A percentile compares a stretch with the other conserved stretches of the same genome.
Conservation (phyloP, 2,888 invertebrate genomes). For the Epinotia brunnichana region DNA sequence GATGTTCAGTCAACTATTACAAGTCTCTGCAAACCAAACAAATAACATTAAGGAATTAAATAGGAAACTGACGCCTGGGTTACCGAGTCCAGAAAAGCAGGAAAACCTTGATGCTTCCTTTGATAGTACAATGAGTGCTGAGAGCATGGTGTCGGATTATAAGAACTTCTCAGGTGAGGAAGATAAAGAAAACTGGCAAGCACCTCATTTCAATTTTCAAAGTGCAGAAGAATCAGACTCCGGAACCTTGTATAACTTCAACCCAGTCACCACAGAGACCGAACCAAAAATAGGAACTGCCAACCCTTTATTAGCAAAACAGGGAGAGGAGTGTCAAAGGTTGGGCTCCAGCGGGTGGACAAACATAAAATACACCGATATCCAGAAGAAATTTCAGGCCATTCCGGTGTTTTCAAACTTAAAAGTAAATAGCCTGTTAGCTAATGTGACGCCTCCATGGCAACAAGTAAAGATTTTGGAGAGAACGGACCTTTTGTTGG, state of each 20-base stretch:
- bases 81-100: background rate
- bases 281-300: background rate
- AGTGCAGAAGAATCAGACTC: background rate
- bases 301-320: background rate
- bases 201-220: background rate
- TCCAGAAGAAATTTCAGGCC: conserved; percentile 4
- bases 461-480: background rate
- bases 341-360: background rate
- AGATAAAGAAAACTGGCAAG: background rate
- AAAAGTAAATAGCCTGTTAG: background rate
- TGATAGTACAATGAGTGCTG: background rate
- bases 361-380: background rate
- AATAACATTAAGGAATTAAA: background rate
- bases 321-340: background rate
- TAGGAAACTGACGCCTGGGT: background rate
- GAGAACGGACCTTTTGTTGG: background rate
- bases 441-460: conserved; percentile 1
- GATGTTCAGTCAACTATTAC: background rate
- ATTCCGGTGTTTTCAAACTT: background rate
- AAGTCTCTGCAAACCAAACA: background rate
- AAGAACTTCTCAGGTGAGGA: background rate
- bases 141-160: background rate
- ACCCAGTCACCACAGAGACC: background rate
- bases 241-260: background rate
- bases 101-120: background rate